Conservation (phyloP, 1,140 invertebrate species). For the Plutomurus gul region DNA sequence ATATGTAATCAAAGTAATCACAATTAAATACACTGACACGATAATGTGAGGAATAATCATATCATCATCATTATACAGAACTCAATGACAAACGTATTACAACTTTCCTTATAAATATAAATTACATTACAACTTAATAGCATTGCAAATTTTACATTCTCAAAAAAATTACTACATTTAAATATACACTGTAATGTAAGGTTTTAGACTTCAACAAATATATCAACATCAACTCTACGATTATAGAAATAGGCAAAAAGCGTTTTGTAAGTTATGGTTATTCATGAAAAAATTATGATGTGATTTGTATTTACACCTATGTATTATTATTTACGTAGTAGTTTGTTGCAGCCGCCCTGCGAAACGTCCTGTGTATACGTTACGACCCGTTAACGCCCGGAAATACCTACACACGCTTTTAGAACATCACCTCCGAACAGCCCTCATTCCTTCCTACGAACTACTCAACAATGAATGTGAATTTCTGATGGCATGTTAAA, state of each 20-base stretch:
- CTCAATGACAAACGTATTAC: neutral
- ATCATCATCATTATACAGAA: slow-evolving; percentile 1
- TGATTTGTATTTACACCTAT: slow-evolving; percentile 3
- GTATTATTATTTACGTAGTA: neutral
- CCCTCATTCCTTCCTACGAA: neutral
- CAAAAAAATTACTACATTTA: too few species aligned
- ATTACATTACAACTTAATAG: neutral
- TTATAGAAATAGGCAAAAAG: neutral
- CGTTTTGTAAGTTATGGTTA: neutral
- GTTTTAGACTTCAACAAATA: neutral
- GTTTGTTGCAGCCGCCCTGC: neutral
- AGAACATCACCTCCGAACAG: neutral
- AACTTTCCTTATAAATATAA: too few species aligned
- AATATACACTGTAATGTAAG: too few species aligned
- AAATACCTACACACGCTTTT: too few species aligned
- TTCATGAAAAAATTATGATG: slow-evolving; percentile 1
- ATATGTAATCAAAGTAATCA: slow-evolving; percentile 11
- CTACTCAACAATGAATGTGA: slow-evolving; percentile 17
- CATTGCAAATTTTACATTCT: too few species aligned
- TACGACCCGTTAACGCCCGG: slow-evolving; percentile 17
- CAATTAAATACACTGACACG: slow-evolving; percentile 17
- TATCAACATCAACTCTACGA: neutral
- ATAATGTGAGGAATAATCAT: slow-evolving; percentile 19
- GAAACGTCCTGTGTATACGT: slow-evolving; percentile 4
- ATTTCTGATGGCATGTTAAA: slow-evolving; percentile 27